Percentiles rank a stretch among this genome's conserved stretches.
These are phyloP conservation scores for Podotricha telesiphe DNA, from an alignment of 2,888 invertebrate genomes.

Conservation along the genomic window DNA sequence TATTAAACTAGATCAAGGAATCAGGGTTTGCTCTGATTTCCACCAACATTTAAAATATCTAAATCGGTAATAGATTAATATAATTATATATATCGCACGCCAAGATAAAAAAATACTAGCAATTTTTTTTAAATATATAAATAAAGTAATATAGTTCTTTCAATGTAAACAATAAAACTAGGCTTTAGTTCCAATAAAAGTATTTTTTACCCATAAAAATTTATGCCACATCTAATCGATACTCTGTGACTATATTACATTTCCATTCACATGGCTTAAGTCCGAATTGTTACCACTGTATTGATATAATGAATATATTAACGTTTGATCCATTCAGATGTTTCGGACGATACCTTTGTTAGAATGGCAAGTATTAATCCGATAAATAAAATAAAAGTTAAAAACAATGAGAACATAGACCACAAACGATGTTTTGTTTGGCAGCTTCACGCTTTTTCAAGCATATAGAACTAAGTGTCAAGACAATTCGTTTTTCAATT, in stretches of 20 bases:
- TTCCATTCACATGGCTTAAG: slow-evolving; percentile 26
- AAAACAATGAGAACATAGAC: not conserved
- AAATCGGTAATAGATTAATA: no score
- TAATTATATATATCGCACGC: no score
- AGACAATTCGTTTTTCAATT: no score
- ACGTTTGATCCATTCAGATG: slow-evolving; percentile 18
- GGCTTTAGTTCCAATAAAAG: not conserved
- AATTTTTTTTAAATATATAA: no score
- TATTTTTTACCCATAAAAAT: not conserved
- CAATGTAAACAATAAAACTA: not conserved
- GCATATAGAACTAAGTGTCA: no score
- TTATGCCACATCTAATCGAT: not conserved
- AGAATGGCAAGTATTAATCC: not conserved
- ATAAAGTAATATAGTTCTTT: no score
- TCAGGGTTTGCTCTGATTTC: no score
- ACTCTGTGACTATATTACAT: slow-evolving; percentile 8
- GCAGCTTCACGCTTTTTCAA: no score
- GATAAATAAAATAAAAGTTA: not conserved
- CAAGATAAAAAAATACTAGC: no score
- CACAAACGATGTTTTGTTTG: not conserved
- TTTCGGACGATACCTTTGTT: slow-evolving; percentile 17
- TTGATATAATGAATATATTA: slow-evolving; percentile 11
- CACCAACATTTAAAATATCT: no score
- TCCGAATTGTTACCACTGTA: slow-evolving; percentile 23
- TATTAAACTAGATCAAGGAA: no score